phyloP scores from a whole-genome alignment of 1,140 invertebrate genomes.

The Aleiodes sp. region DNA sequence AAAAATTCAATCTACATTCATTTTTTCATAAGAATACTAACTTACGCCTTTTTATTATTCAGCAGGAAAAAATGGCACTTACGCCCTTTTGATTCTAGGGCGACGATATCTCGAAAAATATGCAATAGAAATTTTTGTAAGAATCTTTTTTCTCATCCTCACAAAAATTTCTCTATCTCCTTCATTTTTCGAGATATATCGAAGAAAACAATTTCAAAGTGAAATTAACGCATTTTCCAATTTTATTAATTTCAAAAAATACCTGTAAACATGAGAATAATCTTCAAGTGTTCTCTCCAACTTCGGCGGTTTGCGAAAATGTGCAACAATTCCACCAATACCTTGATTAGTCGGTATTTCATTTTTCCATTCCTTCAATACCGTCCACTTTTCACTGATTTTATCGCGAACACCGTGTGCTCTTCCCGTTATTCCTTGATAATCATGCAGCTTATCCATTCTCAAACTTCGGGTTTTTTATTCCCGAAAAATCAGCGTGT shows the following conservation, averaged over 20 bases:
- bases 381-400: conserved; percentile 69
- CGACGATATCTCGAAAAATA: too few relatives aligned
- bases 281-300: conserved; percentile 66
- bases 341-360: conserved; percentile 65
- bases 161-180: too few relatives aligned
- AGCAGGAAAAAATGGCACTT: too few relatives aligned
- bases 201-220: neutral
- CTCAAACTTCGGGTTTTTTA: neutral
- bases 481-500: neutral
- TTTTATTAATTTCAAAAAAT: too few relatives aligned
- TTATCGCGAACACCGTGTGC: conserved; percentile 74
- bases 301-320: conserved; percentile 61
- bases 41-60: too few relatives aligned
- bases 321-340: conserved; percentile 49
- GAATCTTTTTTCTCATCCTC: neutral
- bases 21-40: too few relatives aligned
- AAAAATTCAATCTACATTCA: too few relatives aligned
- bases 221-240: neutral
- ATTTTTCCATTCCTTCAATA: conserved; percentile 69
- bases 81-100: too few relatives aligned
- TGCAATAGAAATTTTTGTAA: neutral
- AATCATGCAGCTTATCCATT: conserved; percentile 81
- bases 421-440: conserved; percentile 77
- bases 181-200: neutral
- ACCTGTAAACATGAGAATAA: conserved; percentile 83